phyloP scores from a whole-genome alignment of 2,888 invertebrate species.

The Heliconius ethilla region DNA sequence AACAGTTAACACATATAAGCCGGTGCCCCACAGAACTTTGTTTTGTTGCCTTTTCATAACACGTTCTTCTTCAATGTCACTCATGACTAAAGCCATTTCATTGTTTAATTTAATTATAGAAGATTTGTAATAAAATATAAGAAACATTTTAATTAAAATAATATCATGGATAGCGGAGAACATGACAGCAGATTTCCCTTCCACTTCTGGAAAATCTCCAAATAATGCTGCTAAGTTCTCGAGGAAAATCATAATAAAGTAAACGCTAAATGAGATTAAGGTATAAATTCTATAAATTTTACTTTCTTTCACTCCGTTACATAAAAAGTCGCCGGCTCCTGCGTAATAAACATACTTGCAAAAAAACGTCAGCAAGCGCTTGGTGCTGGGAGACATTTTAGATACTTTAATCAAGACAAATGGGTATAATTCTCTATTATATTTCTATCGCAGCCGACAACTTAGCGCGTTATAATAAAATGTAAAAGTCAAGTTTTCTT shows the following conservation, averaged over 20 bases:
- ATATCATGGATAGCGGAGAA: slow-evolving; percentile 72
- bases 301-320: slow-evolving; percentile 60
- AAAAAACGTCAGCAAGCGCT: slow-evolving; percentile 57
- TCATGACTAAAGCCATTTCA: slow-evolving; percentile 66
- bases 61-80: slow-evolving; percentile 59
- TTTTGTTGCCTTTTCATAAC: slow-evolving; percentile 65
- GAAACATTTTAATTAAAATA: slow-evolving; percentile 68
- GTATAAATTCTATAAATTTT: slow-evolving; percentile 59
- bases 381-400: slow-evolving; percentile 61
- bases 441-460: slow-evolving; percentile 4
- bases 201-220: slow-evolving; percentile 68
- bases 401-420: slow-evolving; percentile 18
- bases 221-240: slow-evolving; percentile 70
- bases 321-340: slow-evolving; percentile 70
- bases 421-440: slow-evolving; percentile 22
- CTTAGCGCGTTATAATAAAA: not conserved
- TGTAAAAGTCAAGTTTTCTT: slow-evolving; percentile 13
- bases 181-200: slow-evolving; percentile 73
- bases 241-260: slow-evolving; percentile 68
- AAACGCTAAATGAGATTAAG: slow-evolving; percentile 61
- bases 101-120: slow-evolving; percentile 69
- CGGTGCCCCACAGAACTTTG: slow-evolving; percentile 64
- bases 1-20: slow-evolving; percentile 64
- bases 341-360: slow-evolving; percentile 70
- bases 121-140: slow-evolving; percentile 65